Conservation (phyloP, 1,140 invertebrate genomes). For the Dreissena polymorpha region DNA sequence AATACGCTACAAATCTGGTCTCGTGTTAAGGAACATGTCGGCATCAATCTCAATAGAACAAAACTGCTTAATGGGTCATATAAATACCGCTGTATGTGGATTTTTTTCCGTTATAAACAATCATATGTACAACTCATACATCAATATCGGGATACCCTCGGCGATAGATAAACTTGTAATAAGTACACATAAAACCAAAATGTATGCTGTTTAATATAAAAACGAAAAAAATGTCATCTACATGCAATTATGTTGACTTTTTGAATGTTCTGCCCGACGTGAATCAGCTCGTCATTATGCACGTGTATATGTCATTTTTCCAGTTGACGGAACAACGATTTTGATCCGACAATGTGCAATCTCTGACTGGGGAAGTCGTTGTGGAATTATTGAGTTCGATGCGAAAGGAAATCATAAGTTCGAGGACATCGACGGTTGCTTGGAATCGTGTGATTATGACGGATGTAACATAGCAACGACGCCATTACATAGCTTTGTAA, state of each 20-base stretch:
- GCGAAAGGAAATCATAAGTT: not conserved
- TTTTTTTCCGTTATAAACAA: too few species aligned
- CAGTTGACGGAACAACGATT: slow-evolving; percentile 40
- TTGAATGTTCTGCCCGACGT: not conserved
- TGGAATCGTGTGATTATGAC: slow-evolving; percentile 51
- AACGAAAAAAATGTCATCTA: too few species aligned
- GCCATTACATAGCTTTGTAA: not conserved
- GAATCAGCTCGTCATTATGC: not conserved
- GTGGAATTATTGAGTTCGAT: slow-evolving; percentile 44
- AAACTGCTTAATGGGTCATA: too few species aligned
- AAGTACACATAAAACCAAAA: not conserved
- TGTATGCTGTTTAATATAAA: not conserved
- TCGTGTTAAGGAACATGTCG: too few species aligned
- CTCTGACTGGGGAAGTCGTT: slow-evolving; percentile 44
- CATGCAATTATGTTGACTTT: too few species aligned
- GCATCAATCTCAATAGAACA: too few species aligned
- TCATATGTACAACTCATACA: too few species aligned
- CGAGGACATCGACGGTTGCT: slow-evolving; percentile 44
- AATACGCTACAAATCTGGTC: too few species aligned
- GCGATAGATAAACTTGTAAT: too few species aligned
- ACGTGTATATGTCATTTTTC: not conserved
- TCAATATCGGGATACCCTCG: too few species aligned
- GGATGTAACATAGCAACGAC: slow-evolving; percentile 44
- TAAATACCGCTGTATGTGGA: too few species aligned
- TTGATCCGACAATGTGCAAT: slow-evolving; percentile 39